Conservation (phyloP, 2,888 invertebrate species). For the Melanargia galathea region DNA sequence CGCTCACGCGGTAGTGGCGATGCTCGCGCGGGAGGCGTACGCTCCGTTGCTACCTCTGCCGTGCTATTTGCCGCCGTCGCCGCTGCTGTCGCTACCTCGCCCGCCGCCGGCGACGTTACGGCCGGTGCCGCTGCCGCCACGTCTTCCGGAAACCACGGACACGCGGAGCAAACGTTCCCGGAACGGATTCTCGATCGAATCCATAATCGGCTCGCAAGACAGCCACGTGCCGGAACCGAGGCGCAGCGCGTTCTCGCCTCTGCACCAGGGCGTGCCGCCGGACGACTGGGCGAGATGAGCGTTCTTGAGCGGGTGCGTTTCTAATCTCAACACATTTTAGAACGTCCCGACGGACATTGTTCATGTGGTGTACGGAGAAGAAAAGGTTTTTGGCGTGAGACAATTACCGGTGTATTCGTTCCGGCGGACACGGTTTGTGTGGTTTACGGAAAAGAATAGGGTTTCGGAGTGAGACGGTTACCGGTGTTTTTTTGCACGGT, state of each 20-base stretch:
- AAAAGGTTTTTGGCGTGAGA: slow-evolving; percentile 16
- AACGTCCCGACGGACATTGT: slow-evolving; percentile 50
- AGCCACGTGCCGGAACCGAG: slow-evolving; percentile 59
- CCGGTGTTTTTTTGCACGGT: not conserved
- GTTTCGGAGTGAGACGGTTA: slow-evolving; percentile 13
- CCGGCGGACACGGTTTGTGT: slow-evolving; percentile 46
- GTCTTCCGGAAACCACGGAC: slow-evolving; percentile 74
- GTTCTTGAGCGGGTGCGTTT: slow-evolving; percentile 46
- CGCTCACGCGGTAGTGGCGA: slow-evolving; percentile 84
- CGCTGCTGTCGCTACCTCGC: slow-evolving; percentile 76
- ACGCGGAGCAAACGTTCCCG: slow-evolving; percentile 77
- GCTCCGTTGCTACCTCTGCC: slow-evolving; percentile 79
- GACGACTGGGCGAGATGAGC: slow-evolving; percentile 87
- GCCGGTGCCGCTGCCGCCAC: slow-evolving; percentile 80
- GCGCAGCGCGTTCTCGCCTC: slow-evolving; percentile 86
- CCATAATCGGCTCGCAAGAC: slow-evolving; percentile 81
- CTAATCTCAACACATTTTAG: slow-evolving; percentile 59
- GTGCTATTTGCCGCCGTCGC: slow-evolving; percentile 80
- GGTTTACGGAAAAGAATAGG: slow-evolving; percentile 17
- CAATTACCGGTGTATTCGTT: slow-evolving; percentile 31
- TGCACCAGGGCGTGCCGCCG: slow-evolving; percentile 73
- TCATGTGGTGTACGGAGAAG: slow-evolving; percentile 21
- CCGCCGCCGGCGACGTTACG: slow-evolving; percentile 85
- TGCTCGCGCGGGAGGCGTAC: slow-evolving; percentile 83
- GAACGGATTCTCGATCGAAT: slow-evolving; percentile 84